Evolutionary conservation across 1,140 invertebrate species (phyloP).

Genomic region (Carcinoscorpius rotundicauda): DNA sequence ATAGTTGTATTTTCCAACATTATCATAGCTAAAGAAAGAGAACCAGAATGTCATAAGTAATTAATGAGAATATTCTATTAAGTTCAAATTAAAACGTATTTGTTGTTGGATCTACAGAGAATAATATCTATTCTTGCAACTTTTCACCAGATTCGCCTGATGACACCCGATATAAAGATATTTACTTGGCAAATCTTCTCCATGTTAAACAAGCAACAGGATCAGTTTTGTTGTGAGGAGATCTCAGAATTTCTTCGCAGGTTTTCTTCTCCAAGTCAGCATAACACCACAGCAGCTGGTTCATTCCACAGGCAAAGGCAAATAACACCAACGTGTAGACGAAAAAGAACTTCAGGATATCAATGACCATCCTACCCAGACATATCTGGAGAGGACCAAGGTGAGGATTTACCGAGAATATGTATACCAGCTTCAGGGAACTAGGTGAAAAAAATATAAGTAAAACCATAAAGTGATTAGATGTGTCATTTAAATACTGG

Average conservation of each 20-base stretch:
- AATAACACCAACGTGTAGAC: conserved; percentile 91
- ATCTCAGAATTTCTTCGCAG: conserved; percentile 35
- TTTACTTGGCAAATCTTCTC: conserved; percentile 81
- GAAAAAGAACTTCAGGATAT: conserved; percentile 95
- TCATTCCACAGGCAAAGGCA: conserved; percentile 88
- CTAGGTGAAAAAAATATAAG: conserved; percentile 28
- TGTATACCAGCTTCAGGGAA: conserved; percentile 94
- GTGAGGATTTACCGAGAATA: conserved; percentile 97
- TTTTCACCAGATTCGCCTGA: too few relatives aligned
- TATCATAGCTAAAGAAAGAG: too few relatives aligned
- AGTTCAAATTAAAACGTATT: too few relatives aligned
- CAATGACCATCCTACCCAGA: conserved; percentile 91
- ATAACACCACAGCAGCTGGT: conserved; percentile 86
- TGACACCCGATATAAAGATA: conserved; percentile 14
- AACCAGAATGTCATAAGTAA: too few relatives aligned
- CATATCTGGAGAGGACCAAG: conserved; percentile 95
- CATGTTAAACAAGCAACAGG: conserved; percentile 72
- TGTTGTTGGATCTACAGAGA: too few relatives aligned
- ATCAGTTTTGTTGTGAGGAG: not conserved
- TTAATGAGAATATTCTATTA: too few relatives aligned
- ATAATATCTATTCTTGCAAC: too few relatives aligned
- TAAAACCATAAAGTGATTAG: conserved; percentile 8
- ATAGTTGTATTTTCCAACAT: too few relatives aligned
- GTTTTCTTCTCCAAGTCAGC: conserved; percentile 80
- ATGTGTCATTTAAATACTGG: conserved; percentile 13